Percentiles rank a stretch among this genome's conserved stretches.
Evolutionary conservation across 53 echinoderm and acorn worm genomes (phyloP).

Genomic region (Echinometra lucunter): DNA sequence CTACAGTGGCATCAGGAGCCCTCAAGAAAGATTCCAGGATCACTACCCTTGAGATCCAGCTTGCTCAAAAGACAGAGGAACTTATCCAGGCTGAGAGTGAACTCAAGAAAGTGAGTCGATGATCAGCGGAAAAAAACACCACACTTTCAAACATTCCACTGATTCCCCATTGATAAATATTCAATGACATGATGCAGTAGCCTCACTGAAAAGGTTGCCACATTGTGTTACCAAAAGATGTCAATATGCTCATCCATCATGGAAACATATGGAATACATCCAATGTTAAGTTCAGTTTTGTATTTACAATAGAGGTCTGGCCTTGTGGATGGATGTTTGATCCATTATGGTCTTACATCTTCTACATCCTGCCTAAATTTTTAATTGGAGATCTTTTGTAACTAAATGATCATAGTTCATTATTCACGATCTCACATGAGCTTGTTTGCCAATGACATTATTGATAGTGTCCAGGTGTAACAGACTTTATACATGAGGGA

Average conservation of each 20-base stretch:
- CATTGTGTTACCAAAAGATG: too few species aligned
- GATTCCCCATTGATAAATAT: too few species aligned
- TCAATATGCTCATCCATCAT: too few species aligned
- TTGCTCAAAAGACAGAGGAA: constrained; percentile 94
- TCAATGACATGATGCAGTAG: too few species aligned
- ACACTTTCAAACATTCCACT: background rate
- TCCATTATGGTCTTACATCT: background rate
- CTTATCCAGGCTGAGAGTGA: constrained; percentile 82
- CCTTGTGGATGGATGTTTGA: background rate
- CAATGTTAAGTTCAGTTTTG: background rate
- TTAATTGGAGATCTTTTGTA: background rate
- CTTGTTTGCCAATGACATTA: background rate
- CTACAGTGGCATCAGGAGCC: constrained; percentile 85
- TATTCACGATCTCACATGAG: background rate
- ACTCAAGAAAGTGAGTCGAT: constrained; percentile 83
- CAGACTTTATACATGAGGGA: background rate
- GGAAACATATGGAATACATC: background rate
- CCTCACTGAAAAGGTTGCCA: too few species aligned
- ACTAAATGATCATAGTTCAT: background rate
- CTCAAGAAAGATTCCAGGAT: constrained; percentile 98
- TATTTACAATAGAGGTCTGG: background rate
- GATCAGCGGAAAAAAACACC: background rate
- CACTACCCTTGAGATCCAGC: constrained; percentile 86
- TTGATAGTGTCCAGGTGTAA: background rate
- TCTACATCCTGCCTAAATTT: background rate